Evolutionary conservation across 2,797 vertebrate genomes (phyloP).

Genomic region (Lepidocolaptes lacrymiger): DNA sequence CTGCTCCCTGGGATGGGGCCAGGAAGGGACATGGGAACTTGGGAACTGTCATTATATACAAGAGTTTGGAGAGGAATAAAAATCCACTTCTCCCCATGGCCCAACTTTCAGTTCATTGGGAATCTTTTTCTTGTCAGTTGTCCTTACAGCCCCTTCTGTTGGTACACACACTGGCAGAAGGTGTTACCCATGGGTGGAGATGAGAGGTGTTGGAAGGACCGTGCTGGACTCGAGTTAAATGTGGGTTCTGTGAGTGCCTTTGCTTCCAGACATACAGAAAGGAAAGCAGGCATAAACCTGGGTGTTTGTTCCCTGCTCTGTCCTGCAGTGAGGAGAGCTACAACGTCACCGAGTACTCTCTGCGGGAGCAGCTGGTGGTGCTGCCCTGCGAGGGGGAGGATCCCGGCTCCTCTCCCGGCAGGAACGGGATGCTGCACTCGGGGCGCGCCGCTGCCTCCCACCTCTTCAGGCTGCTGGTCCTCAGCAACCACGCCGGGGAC

Average conservation of each 20-base stretch:
- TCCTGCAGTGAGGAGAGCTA: conserved; percentile 91
- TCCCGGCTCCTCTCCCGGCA: conserved; percentile 81
- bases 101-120: background rate
- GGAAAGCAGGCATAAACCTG: rapidly evolving
- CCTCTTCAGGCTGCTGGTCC: conserved; percentile 86
- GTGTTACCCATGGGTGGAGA: background rate
- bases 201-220: background rate
- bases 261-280: background rate
- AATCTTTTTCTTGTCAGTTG: background rate
- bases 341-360: conserved; percentile 88
- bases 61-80: background rate
- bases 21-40: background rate
- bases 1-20: background rate
- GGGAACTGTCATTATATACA: background rate
- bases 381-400: conserved; percentile 82
- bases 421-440: conserved; percentile 83
- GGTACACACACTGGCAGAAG: background rate
- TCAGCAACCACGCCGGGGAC: conserved; percentile 88
- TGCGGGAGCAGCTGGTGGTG: conserved; percentile 90
- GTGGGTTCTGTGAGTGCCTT: background rate
- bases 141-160: background rate
- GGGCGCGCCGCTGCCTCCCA: conserved; percentile 79
- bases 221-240: rapidly evolving
- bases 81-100: background rate
- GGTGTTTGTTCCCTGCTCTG: background rate